Conservation (phyloP, 64 coral and sea anemone species). For the Stichodactyla helianthus region DNA sequence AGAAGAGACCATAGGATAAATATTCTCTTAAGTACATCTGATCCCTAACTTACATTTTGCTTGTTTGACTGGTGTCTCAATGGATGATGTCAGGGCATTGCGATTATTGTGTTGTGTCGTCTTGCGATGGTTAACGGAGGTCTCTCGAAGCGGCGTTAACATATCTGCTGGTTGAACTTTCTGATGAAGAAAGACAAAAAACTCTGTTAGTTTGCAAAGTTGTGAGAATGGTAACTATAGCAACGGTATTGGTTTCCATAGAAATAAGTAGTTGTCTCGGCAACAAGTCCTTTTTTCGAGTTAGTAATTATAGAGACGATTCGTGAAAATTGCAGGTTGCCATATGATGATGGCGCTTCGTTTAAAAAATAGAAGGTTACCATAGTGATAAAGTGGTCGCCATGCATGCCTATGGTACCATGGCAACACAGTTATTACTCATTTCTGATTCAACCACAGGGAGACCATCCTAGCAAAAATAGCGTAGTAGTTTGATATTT, state of each 20-base stretch:
- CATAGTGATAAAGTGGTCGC: too few species aligned
- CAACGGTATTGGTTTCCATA: neutral
- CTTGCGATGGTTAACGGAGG: slow-evolving; percentile 17
- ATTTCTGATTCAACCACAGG: neutral
- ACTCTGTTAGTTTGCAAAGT: neutral
- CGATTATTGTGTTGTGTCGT: neutral
- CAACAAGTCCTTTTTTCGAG: too few species aligned
- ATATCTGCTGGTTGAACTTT: neutral
- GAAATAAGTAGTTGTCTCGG: too few species aligned
- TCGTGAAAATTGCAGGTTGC: too few species aligned
- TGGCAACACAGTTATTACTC: neutral
- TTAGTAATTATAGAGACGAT: too few species aligned
- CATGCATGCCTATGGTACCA: too few species aligned
- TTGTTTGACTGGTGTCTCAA: slow-evolving; percentile 3
- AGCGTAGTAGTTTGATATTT: neutral
- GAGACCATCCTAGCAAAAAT: neutral
- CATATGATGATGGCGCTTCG: too few species aligned
- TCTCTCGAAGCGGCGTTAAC: slow-evolving; percentile 39
- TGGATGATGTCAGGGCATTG: neutral
- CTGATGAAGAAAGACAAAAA: neutral
- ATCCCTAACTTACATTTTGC: slow-evolving; percentile 6
- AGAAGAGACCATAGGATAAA: too few species aligned
- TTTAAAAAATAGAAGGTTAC: too few species aligned
- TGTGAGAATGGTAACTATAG: too few species aligned
- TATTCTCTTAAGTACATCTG: too few species aligned